Evolutionary conservation across 37 sponge, comb jelly and placozoan genomes (phyloP), one percentile per base, ranked within the genome.

Genomic region (Mnemiopsis leidyi): DNA sequence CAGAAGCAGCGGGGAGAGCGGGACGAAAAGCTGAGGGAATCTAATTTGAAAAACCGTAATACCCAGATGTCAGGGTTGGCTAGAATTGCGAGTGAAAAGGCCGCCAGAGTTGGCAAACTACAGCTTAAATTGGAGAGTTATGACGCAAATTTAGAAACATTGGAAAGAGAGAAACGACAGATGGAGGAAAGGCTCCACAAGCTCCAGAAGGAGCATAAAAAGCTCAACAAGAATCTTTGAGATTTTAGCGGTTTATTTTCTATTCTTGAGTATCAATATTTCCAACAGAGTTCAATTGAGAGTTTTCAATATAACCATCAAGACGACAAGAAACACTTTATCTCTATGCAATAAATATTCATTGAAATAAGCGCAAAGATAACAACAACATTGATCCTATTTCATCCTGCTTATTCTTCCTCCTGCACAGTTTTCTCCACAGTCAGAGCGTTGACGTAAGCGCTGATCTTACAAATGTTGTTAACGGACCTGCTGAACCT

Each of bases 401-500:
- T n/a, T n/a, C n/a, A n/a, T n/a, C n/a, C n/a, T n/a, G n/a, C n/a
- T n/a, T n/a, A n/a, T n/a, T n/a, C n/a, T n/a, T n/a, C n/a, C n/a
- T n/a, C n/a, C n/a, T n/a, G n/a, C n/a, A n/a, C n/a, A n/a, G n/a
- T n/a, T n/a, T n/a, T n/a, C n/a, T 33, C 36, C 38, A 35, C 7
- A 1, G 82, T 23, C 2, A 26, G 38, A 21, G 1, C 18, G 82
- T 5, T 13, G 26, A 7, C 82, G 35, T 79, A 32, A 5, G 3
- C 5, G 26, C 82, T 79, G 82, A 79, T 79, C 36, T 23, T 2
- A 23, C 82, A 79, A 1, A 79, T 79, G 36, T 79, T 79, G 82
- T 79, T 29, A 38, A 79, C 26, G 35, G 2, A 9, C 37, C 82
- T 20, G 36, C 38, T 79, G 28, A 79, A 26, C 38, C 26, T 31